These are phyloP conservation scores for Brachionus sp. DNA, from an alignment of 1,140 invertebrate species.

Conservation along the genomic window DNA sequence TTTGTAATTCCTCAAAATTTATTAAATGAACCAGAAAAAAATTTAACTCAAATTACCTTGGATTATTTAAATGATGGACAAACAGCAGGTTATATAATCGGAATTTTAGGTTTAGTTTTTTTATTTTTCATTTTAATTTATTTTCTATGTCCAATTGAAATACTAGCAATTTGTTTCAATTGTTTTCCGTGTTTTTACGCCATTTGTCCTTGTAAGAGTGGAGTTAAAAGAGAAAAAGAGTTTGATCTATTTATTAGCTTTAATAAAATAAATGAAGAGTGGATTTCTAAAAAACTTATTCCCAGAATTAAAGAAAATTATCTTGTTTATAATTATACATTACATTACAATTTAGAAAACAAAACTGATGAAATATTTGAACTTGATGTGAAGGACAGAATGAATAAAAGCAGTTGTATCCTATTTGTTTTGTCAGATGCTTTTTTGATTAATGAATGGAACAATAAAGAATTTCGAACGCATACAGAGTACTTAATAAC, in stretches of 20 bases:
- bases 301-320: neutral
- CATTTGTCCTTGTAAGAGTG: conserved; percentile 33
- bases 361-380: neutral
- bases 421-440: conserved; percentile 22
- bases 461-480: neutral
- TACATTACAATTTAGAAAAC: neutral
- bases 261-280: neutral
- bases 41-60: neutral
- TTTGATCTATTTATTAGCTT: conserved; percentile 41
- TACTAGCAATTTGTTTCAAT: conserved; percentile 12
- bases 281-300: neutral
- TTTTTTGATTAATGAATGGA: conserved; percentile 34
- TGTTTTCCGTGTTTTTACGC: conserved; percentile 22
- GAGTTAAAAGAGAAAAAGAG: conserved; percentile 22
- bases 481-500: neutral
- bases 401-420: conserved; percentile 23
- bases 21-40: conserved; percentile 9
- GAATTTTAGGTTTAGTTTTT: neutral
- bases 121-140: conserved; percentile 6
- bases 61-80: conserved; percentile 13
- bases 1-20: neutral
- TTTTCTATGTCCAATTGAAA: conserved; percentile 33
- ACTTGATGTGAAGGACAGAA: neutral
- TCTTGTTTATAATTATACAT: neutral
- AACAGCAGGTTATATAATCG: conserved; percentile 16